Base-by-base conservation (phyloP, 2,888 invertebrate genomes). In the Patella depressa region DNA sequence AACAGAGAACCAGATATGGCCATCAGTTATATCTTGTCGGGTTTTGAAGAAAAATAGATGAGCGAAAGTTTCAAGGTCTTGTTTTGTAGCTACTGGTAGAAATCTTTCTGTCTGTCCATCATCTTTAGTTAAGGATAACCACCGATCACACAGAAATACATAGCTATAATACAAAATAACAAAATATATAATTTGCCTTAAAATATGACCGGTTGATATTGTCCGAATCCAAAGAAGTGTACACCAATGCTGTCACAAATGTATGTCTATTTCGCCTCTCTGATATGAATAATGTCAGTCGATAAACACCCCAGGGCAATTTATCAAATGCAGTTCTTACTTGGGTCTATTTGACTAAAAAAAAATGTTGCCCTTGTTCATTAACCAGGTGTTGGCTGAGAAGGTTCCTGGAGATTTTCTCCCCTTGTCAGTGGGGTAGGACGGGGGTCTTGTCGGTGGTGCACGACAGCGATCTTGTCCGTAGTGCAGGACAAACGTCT, bases 1-100 rank as follows among this genome's bases (percentile, higher is more conserved):
- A 19, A 92, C 87, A 0, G 92, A 92, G 77, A 92, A 88, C 92
- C 92, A 92, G 17, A 93, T 83, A 79, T 92, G 92, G n/a, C 89
- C 90, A 78, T 92, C 92, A 1, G 89, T 85, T 9, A 92, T 80
- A 76, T 90, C 89, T 75, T 86, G 85, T 71, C 87, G 86, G 4
- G 89, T 81, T 5, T 87, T 88, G 74, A 88, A 89, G 7, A 88
- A 85, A 78, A 91, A 90, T 72, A 92, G 84, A 77, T 91, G 90
- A 34, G 83, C 83, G 82, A 91, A 92, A 14, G 88, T 86, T 5
- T 85, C 86, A 19, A 89, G 85, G 72, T 91, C 89, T 24, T 89
- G 89, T n/a, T 84, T 81, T 4, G 88, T 87, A 29, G 91, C 89
- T 1, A 90, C 91, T 17, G 90, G 90, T 4, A 92, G 76, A 4